Conservation (phyloP, 2,797 vertebrate species). For the Etheostoma perlongum region DNA sequence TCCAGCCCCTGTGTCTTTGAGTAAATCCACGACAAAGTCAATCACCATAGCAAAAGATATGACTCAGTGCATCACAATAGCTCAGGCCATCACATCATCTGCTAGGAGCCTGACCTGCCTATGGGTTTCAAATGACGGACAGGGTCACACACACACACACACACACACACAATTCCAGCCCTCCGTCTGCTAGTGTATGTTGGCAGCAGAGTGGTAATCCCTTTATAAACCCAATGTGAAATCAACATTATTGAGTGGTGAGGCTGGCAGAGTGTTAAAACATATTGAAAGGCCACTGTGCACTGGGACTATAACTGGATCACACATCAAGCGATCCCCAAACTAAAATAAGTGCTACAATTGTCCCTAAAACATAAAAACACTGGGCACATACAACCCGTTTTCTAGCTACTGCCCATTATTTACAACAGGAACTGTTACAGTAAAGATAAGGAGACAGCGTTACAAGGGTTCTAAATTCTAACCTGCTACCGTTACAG, state of each 20-base stretch:
- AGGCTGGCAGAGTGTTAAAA: constrained; percentile 29
- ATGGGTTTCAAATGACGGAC: constrained; percentile 66
- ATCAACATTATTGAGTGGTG: constrained; percentile 36
- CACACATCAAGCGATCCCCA: constrained; percentile 13
- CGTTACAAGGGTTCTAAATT: constrained; percentile 27
- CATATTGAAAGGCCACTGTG: constrained; percentile 4
- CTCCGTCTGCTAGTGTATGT: constrained; percentile 36
- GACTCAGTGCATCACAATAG: constrained; percentile 57
- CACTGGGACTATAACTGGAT: constrained; percentile 14
- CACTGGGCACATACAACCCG: background rate
- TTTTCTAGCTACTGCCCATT: background rate
- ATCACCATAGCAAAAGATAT: constrained; percentile 34
- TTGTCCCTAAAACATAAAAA: background rate
- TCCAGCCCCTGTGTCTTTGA: constrained; percentile 14
- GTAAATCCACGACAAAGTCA: constrained; percentile 52
- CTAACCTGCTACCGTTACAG: constrained; percentile 35
- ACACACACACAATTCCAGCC: background rate
- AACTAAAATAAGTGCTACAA: background rate
- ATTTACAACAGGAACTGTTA: background rate
- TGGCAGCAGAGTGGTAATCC: constrained; percentile 52
- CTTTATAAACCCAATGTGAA: constrained; percentile 51
- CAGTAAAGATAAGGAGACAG: background rate
- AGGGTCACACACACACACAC: background rate
- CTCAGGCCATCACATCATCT: constrained; percentile 55
- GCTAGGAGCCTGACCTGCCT: constrained; percentile 47